phyloP scores from a whole-genome alignment of 2,113 vertebrate species.

The Heptranchias perlo region DNA sequence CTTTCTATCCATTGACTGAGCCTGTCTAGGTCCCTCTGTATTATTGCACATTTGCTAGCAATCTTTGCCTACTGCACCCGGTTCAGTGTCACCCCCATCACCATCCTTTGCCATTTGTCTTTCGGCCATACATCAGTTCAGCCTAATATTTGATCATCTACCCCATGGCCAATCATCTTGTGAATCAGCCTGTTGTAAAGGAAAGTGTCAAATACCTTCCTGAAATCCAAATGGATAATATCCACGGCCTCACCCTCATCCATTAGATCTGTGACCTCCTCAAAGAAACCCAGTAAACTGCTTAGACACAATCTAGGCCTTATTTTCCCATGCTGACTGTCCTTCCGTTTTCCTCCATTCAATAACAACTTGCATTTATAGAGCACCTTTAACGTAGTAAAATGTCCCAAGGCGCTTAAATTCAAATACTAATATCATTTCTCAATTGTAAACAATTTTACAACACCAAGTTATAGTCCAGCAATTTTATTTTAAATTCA shows the following conservation, averaged over 20 bases:
- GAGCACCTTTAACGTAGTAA: not conserved
- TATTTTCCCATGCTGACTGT: no score
- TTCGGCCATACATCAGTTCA: not conserved
- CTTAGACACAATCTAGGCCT: no score
- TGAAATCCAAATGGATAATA: not conserved
- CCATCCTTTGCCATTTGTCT: no score
- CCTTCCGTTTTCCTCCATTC: not conserved
- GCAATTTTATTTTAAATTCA: no score
- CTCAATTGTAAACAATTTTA: no score
- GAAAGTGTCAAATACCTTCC: not conserved
- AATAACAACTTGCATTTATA: not conserved
- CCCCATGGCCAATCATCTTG: not conserved
- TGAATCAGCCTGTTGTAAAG: not conserved
- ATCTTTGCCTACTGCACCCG: not conserved
- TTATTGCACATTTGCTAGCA: not conserved
- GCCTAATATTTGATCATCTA: not conserved
- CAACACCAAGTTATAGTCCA: no score
- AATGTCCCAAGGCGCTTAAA: not conserved
- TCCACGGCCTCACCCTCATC: not conserved
- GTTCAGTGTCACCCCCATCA: not conserved
- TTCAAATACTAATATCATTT: not conserved
- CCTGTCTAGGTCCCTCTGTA: not conserved
- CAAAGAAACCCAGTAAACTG: not conserved
- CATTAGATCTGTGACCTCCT: not conserved
- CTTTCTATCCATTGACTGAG: not conserved